These are phyloP conservation scores for Eumacrocentrus americanus DNA, from an alignment of 2,888 invertebrate species.

Conservation along the genomic window DNA sequence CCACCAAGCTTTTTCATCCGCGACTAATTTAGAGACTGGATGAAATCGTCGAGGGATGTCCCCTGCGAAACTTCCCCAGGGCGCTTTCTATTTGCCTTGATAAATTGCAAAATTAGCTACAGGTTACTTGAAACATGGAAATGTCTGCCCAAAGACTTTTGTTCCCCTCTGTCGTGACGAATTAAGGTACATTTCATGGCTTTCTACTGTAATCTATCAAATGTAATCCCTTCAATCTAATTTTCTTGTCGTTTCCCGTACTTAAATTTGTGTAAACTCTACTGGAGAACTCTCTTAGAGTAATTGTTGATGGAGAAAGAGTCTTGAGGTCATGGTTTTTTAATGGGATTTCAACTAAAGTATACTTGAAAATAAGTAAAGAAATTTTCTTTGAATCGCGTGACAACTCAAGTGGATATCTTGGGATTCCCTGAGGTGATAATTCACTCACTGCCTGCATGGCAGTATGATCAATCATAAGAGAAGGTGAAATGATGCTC, in stretches of 20 bases:
- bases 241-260: too few species aligned
- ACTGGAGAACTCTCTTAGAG: too few species aligned
- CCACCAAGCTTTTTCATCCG: neutral
- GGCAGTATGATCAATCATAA: neutral
- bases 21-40: neutral
- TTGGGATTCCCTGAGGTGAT: too few species aligned
- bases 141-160: neutral
- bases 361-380: too few species aligned
- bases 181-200: too few species aligned
- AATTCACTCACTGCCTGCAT: neutral
- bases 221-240: too few species aligned
- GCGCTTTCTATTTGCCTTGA: neutral
- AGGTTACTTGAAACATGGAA: neutral
- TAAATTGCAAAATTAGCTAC: neutral
- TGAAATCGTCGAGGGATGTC: neutral
- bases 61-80: neutral
- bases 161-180: neutral
- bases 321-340: too few species aligned
- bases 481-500: neutral
- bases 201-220: too few species aligned
- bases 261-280: too few species aligned
- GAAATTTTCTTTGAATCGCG: neutral
- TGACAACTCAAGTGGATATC: too few species aligned
- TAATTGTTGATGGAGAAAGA: too few species aligned
- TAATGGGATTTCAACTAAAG: too few species aligned